Evolutionary conservation across 2,888 invertebrate genomes (phyloP), one percentile per base, ranked within the genome.

Genomic region (Apodemia hepburni): DNA sequence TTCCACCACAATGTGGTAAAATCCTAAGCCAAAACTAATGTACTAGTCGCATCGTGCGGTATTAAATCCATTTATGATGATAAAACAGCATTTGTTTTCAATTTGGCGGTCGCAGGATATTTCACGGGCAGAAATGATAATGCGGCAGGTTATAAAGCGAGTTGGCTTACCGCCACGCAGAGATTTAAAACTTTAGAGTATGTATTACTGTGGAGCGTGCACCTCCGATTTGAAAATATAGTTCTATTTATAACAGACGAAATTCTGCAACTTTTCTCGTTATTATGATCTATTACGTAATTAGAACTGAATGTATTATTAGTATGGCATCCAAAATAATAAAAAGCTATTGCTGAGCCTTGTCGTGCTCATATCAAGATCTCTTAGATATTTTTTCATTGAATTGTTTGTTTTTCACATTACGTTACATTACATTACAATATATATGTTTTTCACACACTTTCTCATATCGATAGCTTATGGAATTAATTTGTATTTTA

Each of bases 1-100:
- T 45, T 45, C 7, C 2, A 0, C 42, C 15, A 3, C 3, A 42
- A 42, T 12, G 42, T 42, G 42, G 12, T 42, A 4, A 42, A 5
- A n/a, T 7, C n/a, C 5, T n/a, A n/a, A 45, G 45, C 45, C 45
- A 45, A 45, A 45, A 45, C n/a, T 7, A 7, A 45, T n/a, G 45
- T 45, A 7, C n/a, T 45, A 45, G 45, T 45, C n/a, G 45, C 7
- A n/a, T 45, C 4, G 45, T 15, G 45, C 7, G n/a, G 45, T n/a
- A n/a, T n/a, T 47, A 58, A 33, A 58, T 58, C 58, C 47, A 62
- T 58, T 62, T 62, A 58, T 62, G 45, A 58, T 58, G 33, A 58
- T 60, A 22, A 61, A 62, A 47, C 22, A 22, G 62, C 47, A 58
- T 62, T 62, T 62, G 62, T 62, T 62, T 62, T 62, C 62, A 62